Conservation (phyloP, 2,888 invertebrate genomes). For the Synergus umbraculus region DNA sequence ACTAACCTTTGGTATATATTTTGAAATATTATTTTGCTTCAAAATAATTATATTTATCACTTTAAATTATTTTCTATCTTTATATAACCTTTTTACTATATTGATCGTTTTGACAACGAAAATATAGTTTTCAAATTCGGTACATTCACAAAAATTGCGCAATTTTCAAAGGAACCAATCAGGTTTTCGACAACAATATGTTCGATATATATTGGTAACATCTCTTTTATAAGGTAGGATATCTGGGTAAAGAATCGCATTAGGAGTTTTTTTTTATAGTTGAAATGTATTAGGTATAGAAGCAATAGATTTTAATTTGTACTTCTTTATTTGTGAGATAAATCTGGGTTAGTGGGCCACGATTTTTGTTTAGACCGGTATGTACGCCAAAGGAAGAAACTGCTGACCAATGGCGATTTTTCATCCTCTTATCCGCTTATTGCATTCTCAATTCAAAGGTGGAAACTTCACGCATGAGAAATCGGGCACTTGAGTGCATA, state of each 20-base stretch:
- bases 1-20: too few relatives aligned
- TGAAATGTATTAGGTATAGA: neutral
- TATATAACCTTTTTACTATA: too few relatives aligned
- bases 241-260: neutral
- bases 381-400: slow-evolving; percentile 29
- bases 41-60: too few relatives aligned
- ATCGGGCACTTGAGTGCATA: slow-evolving; percentile 37
- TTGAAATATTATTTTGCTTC: too few relatives aligned
- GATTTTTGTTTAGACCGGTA: slow-evolving; percentile 59
- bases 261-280: neutral
- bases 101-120: too few relatives aligned
- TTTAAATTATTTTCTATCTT: too few relatives aligned
- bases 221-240: too few relatives aligned
- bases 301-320: slow-evolving; percentile 6
- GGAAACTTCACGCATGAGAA: slow-evolving; percentile 64
- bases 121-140: too few relatives aligned
- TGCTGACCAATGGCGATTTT: slow-evolving; percentile 50
- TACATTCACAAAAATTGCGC: too few relatives aligned
- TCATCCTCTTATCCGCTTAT: slow-evolving; percentile 53
- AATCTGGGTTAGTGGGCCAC: slow-evolving; percentile 62
- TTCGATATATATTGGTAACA: too few relatives aligned
- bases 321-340: slow-evolving; percentile 44
- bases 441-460: slow-evolving; percentile 55
- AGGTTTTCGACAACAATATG: too few relatives aligned
- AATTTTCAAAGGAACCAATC: too few relatives aligned